These are phyloP conservation scores for Drosophila equinoxialis DNA, from an alignment of 1,140 invertebrate genomes.

Conservation along the genomic window DNA sequence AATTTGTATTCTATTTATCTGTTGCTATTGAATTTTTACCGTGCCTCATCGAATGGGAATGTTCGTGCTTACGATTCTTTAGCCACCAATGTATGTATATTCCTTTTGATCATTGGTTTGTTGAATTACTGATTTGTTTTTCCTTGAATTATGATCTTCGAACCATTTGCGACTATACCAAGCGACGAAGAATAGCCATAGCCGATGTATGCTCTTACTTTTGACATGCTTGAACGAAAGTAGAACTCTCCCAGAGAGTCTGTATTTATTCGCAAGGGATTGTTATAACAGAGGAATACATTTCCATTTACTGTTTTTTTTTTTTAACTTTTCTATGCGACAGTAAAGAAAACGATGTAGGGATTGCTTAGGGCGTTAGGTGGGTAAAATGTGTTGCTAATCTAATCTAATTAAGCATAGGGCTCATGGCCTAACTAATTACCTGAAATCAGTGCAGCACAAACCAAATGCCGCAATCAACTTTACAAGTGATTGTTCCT, in stretches of 20 bases:
- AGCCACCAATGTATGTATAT: neutral
- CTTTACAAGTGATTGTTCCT: conserved; percentile 36
- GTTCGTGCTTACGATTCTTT: too few relatives aligned
- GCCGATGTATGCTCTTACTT: too few relatives aligned
- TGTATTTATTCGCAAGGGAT: too few relatives aligned
- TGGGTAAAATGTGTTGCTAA: conserved; percentile 11
- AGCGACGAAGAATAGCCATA: too few relatives aligned
- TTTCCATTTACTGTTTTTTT: neutral
- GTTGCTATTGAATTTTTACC: neutral
- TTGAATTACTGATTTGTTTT: neutral
- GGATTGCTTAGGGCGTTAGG: neutral
- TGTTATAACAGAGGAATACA: neutral
- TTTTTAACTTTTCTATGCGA: neutral
- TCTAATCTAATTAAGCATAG: conserved; percentile 42
- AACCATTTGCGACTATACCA: too few relatives aligned
- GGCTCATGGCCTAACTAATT: conserved; percentile 55
- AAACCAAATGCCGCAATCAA: conserved; percentile 46
- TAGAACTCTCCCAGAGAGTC: too few relatives aligned
- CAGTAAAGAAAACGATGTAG: neutral
- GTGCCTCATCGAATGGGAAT: neutral
- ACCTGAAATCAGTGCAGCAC: conserved; percentile 30
- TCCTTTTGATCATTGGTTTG: neutral
- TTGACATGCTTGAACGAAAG: too few relatives aligned
- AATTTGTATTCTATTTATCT: neutral
- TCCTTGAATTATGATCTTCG: too few relatives aligned